Conservation (phyloP, 2,888 invertebrate species). For the Fragum whitleyi region DNA sequence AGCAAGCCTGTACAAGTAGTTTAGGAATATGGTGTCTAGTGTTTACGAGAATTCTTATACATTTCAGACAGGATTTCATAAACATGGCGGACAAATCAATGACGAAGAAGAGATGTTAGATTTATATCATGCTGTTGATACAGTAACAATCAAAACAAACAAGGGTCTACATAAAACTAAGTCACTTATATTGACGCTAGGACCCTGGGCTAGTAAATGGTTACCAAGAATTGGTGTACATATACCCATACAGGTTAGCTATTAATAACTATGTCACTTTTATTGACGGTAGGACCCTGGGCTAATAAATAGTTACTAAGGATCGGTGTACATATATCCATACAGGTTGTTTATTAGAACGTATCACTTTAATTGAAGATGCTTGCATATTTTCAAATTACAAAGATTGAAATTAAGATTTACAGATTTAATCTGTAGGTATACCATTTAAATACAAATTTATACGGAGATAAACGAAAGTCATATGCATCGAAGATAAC, state of each 20-base stretch:
- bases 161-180: constrained; percentile 68
- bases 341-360: constrained; percentile 79
- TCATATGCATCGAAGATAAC: no score
- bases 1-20: no score
- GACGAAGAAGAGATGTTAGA: constrained; percentile 73
- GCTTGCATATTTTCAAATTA: no score
- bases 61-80: constrained; percentile 73
- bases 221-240: constrained; percentile 75
- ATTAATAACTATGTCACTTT: constrained; percentile 72
- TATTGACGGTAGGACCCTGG: constrained; percentile 83
- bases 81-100: constrained; percentile 73
- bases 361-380: no score
- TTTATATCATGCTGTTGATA: constrained; percentile 76
- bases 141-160: constrained; percentile 70
- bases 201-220: constrained; percentile 81
- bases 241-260: constrained; percentile 79
- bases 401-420: no score
- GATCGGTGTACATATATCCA: constrained; percentile 78
- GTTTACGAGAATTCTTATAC: no score
- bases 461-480: no score
- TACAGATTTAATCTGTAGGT: no score
- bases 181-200: constrained; percentile 80
- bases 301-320: constrained; percentile 71
- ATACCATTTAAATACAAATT: no score
- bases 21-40: no score